A percentile compares a stretch with the other conserved stretches of the same genome.
Conservation (phyloP, 1,140 invertebrate genomes). For the Lycorma delicatula region DNA sequence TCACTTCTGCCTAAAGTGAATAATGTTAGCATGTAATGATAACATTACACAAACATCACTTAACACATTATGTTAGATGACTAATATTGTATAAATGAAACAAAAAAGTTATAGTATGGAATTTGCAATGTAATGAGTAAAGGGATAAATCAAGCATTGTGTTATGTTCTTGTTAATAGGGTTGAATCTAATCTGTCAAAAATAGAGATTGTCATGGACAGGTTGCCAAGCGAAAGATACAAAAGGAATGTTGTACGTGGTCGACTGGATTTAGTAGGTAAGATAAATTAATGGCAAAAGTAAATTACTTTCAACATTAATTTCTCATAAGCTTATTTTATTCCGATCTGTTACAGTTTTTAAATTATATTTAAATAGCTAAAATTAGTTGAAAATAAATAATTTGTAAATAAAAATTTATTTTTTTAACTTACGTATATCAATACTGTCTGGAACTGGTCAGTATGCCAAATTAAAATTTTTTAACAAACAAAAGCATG, state of each 20-base stretch:
- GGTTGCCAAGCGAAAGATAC: constrained; percentile 48
- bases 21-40: no score
- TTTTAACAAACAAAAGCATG: no score
- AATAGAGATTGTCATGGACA: constrained; percentile 45
- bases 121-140: not conserved
- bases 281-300: constrained; percentile 12
- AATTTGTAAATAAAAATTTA: not conserved
- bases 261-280: constrained; percentile 52
- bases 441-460: no score
- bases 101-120: not conserved
- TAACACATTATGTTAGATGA: not conserved
- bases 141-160: not conserved
- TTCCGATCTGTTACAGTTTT: not conserved
- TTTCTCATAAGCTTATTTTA: not conserved
- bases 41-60: not conserved
- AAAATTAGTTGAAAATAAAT: not conserved
- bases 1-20: no score
- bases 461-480: no score
- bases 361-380: not conserved
- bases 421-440: no score
- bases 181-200: constrained; percentile 30
- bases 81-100: not conserved
- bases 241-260: constrained; percentile 52
- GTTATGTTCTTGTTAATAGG: not conserved
- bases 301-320: not conserved